Base-by-base conservation (phyloP, 92 coral and sea anemone genomes). In the Umimayanthus chanpuru region DNA sequence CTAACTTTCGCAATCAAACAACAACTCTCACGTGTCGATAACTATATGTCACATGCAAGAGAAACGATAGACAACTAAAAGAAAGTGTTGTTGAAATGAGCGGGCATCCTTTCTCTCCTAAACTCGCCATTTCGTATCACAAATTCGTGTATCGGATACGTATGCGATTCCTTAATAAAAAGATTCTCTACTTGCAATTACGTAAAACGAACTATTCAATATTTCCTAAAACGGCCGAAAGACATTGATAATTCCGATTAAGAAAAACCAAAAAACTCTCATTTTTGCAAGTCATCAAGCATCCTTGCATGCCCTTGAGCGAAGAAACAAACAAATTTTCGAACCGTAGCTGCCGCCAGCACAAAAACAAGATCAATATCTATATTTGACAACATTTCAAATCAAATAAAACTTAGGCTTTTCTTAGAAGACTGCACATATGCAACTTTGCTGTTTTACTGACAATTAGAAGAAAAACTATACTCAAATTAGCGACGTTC, bases 21-120 rank as follows among this genome's bases (percentile, higher is more conserved):
- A 65, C 43, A 53, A 56, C 30, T 80, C 71, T 80, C 84, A 32
- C 84, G 84, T 53, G 71, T 56, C 38, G 26, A 56, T 18, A 80
- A 53, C 56, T 80, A 56, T 56, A 28, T 79, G 56, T 40, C 53
- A 79, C 67, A 29, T 47, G 82, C 44, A 79, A 50, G 16, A 26
- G 82, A 55, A 80, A 28, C 18, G 44, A 28, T 55, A 16, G 25
- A 26, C 16, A 53, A 28, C 39, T 56, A 29, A 11, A 53, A 76
- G 56, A 73, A 11, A 36, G 44, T 21, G 23, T 73, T 16, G n/a
- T 61, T 61, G 6, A 73, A 73, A 2, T 73, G 16, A 53, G 77
- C 20, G 20, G 20, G 6, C 77, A 44, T 14, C 7, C 36, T 73
- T 21, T 25, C 68, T 61, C 26, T 5, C 68, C 4, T 21, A 61